Conservation (phyloP, 2,113 vertebrate genomes). For the Anhinga anhinga region DNA sequence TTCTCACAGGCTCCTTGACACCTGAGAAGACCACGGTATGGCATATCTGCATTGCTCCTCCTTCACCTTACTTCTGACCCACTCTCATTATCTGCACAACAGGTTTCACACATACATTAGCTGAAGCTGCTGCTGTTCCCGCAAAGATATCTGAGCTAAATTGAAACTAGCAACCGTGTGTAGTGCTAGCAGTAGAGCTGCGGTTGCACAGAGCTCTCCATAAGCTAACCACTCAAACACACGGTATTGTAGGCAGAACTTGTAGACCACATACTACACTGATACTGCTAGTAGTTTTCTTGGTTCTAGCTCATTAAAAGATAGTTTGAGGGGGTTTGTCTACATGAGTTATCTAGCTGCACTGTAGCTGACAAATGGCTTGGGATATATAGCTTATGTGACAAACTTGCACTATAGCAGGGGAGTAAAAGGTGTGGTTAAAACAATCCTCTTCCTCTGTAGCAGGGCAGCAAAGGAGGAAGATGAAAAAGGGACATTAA, state of each 20-base stretch:
- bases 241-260: not conserved
- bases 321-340: slow-evolving; percentile 22
- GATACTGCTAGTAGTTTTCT: slow-evolving; percentile 25
- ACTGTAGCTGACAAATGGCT: not conserved
- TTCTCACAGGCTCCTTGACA: not conserved
- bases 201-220: slow-evolving; percentile 24
- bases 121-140: slow-evolving; percentile 25
- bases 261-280: slow-evolving; percentile 33
- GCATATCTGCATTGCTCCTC: not conserved
- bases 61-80: not conserved
- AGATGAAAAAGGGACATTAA: not conserved
- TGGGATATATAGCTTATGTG: not conserved
- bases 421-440: not conserved
- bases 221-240: slow-evolving; percentile 40
- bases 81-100: not conserved
- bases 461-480: not conserved
- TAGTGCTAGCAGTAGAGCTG: not conserved
- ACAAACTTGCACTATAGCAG: not conserved
- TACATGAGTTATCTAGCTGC: not conserved
- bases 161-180: not conserved
- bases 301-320: slow-evolving; percentile 8
- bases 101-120: slow-evolving; percentile 7
- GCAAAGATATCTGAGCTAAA: slow-evolving; percentile 4
- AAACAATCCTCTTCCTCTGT: not conserved
- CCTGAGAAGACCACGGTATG: not conserved